Base-by-base conservation (phyloP, 2,888 invertebrate genomes). In the Yponomeuta evonymella region DNA sequence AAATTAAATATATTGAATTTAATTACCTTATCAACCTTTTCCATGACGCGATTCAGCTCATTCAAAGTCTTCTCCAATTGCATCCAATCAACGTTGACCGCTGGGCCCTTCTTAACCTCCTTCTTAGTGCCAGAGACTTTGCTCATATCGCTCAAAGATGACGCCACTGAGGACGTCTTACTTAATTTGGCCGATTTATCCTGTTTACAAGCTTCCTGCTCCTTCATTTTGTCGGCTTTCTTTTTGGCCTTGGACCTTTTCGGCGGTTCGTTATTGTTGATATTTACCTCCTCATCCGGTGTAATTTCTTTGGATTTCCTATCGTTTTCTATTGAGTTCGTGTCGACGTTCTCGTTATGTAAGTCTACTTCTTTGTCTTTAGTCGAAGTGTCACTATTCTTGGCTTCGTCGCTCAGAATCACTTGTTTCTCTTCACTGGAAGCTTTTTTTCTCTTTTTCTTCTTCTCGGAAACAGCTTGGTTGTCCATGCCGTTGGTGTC, bases 31-130 rank as follows among this genome's bases (percentile, higher is more conserved):
- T 83, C 83, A 70, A 80, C 76, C 71, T 79, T 85, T 63, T 87
- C 89, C 73, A 93, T 77, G 69, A 93, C 82, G 69, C 94, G 78
- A 65, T 87, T 86, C 72, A 94, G 71, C 74, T 94, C 94, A 71
- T 94, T 94, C 67, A 94, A 75, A 48, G 92, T 87, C 58, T 93
- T 84, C 79, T 94, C 94, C 72, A 94, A 73, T 36, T 90, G 87
- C 65, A 87, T 75, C 76, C 88, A 75, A 78, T 94, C 82, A 72
- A 90, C 72, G 74, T 72, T 58, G 15, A 72, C 67, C n/a, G 11
- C 58, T 15, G 36, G 64, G 1, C 73, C 74, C 0, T 72, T 5
- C n/a, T 74, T 80, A 29, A 77, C 76, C 0, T 76, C 76, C 36
- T 73, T 77, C 43, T 79, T 80, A 1, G 73, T 76, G 4, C 15